Evolutionary conservation across 1,140 invertebrate genomes (phyloP).

Genomic region (Dermatophagoides farinae): DNA sequence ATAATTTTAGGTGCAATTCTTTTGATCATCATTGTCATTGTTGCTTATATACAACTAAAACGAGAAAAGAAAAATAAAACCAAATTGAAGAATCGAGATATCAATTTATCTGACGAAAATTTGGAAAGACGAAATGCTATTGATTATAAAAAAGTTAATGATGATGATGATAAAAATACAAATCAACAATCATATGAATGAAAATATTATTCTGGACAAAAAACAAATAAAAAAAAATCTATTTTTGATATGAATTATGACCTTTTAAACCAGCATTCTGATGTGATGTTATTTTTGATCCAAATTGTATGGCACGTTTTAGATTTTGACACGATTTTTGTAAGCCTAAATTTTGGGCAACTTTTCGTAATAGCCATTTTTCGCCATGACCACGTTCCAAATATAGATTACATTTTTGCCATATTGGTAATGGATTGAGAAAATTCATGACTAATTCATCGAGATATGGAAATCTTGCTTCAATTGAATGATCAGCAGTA

Average conservation of each 20-base stretch:
- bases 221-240: slow-evolving; percentile 23
- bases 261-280: slow-evolving; percentile 46
- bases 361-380: slow-evolving; percentile 65
- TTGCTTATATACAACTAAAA: background rate
- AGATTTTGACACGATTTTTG: slow-evolving; percentile 42
- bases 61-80: background rate
- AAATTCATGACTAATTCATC: slow-evolving; percentile 69
- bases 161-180: too few relatives aligned
- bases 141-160: too few relatives aligned
- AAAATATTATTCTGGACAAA: too few relatives aligned
- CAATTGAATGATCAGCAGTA: slow-evolving; percentile 32
- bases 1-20: background rate
- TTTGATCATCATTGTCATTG: background rate
- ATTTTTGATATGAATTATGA: slow-evolving; percentile 55
- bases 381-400: slow-evolving; percentile 61
- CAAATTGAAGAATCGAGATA: background rate
- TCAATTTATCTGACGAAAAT: too few relatives aligned
- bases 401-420: slow-evolving; percentile 43
- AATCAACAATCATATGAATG: too few relatives aligned
- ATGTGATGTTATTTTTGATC: slow-evolving; percentile 37
- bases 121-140: too few relatives aligned
- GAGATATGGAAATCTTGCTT: slow-evolving; percentile 64
- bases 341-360: slow-evolving; percentile 49
- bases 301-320: slow-evolving; percentile 91
- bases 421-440: slow-evolving; percentile 43